A percentile compares a stretch with the other conserved stretches of the same genome.
phyloP scores from a whole-genome alignment of 2,113 vertebrate species.

The Marcusenius ussheri region DNA sequence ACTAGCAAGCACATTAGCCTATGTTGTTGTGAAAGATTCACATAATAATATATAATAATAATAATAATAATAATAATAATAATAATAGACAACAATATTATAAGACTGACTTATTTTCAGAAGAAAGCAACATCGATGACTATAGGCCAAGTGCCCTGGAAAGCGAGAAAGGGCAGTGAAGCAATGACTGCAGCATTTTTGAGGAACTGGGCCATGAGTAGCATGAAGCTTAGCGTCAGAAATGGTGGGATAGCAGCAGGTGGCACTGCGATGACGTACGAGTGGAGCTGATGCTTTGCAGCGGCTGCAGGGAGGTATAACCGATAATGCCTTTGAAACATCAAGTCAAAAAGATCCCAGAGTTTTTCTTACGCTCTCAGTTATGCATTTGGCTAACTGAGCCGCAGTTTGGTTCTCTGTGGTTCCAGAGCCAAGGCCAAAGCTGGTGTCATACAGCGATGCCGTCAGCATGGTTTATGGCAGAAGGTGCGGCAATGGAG shows the following conservation, averaged over 20 bases:
- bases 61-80: too few relatives aligned
- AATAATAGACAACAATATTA: background rate
- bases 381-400: background rate
- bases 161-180: background rate
- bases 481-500: conserved; percentile 2
- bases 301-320: background rate
- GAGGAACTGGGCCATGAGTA: background rate
- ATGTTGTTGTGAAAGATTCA: background rate
- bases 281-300: background rate
- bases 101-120: background rate
- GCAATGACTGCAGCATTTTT: background rate
- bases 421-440: background rate
- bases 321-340: background rate
- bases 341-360: background rate
- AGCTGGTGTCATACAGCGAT: background rate
- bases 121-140: background rate
- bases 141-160: background rate
- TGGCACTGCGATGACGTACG: background rate
- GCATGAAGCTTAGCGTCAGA: background rate
- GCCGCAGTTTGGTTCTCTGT: background rate
- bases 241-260: background rate
- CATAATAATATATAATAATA: too few relatives aligned
- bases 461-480: background rate
- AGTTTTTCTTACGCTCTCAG: background rate
- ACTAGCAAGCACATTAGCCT: background rate